Percentiles rank a stretch among this genome's conserved stretches.
These are phyloP conservation scores for Griposia aprilina DNA, from an alignment of 2,888 invertebrate species.

Conservation along the genomic window DNA sequence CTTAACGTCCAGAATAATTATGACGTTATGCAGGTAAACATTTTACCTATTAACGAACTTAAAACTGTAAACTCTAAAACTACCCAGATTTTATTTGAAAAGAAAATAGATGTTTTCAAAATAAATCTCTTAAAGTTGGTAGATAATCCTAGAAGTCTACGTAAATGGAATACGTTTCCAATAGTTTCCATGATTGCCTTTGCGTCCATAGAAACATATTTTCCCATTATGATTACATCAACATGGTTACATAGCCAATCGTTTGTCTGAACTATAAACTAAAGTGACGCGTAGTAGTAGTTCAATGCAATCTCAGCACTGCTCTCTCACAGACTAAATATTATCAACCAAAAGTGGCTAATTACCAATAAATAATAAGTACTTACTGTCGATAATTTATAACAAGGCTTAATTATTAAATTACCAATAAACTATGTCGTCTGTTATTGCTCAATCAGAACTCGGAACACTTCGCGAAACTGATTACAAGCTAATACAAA, in stretches of 20 bases:
- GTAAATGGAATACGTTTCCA: not conserved
- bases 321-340: conserved; percentile 1
- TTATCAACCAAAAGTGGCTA: conserved; percentile 22
- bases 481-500: conserved; percentile 19
- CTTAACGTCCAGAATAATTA: too few species aligned
- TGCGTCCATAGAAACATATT: conserved; percentile 15
- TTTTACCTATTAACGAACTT: not conserved
- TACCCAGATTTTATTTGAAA: not conserved
- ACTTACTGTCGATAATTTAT: conserved; percentile 14
- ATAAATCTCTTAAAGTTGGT: not conserved
- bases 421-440: conserved; percentile 18
- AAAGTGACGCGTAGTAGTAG: not conserved
- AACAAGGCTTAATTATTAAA: conserved; percentile 30
- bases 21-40: not conserved
- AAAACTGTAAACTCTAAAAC: not conserved
- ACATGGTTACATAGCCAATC: not conserved
- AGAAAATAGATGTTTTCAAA: not conserved
- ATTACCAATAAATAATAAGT: conserved; percentile 20
- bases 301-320: conserved; percentile 29
- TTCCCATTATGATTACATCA: conserved; percentile 22
- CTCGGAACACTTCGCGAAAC: conserved; percentile 25
- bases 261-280: not conserved
- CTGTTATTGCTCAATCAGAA: conserved; percentile 33
- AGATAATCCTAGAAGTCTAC: not conserved
- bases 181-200: not conserved